Evolutionary conservation across 2,113 vertebrate species (phyloP), one percentile per base, ranked within the genome.

Genomic region (Lanius ludovicianus): DNA sequence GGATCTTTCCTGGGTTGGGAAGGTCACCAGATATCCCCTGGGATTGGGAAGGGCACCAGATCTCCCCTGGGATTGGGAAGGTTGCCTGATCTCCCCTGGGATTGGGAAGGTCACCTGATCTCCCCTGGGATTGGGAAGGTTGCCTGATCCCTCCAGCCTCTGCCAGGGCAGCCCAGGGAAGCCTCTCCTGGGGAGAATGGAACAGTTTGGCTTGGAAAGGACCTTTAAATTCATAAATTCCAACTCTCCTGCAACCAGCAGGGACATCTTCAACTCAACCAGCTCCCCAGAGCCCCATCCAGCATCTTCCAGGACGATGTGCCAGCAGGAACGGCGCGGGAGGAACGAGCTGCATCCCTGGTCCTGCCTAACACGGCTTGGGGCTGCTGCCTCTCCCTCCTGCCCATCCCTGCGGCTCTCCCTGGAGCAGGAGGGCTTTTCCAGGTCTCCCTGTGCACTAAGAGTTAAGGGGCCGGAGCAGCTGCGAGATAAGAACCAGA

Each of bases 401-500:
- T 23, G 9, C 23, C 24, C 50, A 1, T 15, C 57, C 8, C 41
- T 4, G 25, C 0, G 4, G 37, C 21, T 52, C 59, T 39, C 25
- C 59, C 42, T 14, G 8, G 57, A 60, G 87, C 87, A 52, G 16
- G 10, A 81, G 73, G 41, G 28, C 68, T 50, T 23, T 15, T 6
- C 28, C 59, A 20, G 25, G n/a, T 8, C 78, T 88, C 46, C 52
- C 50, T 7, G 68, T 9, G 56, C 76, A 6, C n/a, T 2, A 67
- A 56, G 87, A 85, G 93, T 57, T 63, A 64, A 92, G 76, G 88
- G 68, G 10, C 74, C 5, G 1, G 11, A 4, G 71, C 23, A 3
- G 49, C 87, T 83, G 67, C 49, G 84, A 90, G 96, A 88, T 68
- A 62, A 90, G 87, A 94, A 96, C 33, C 84, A 84, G 95, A 83